Conservation (phyloP, 1,140 invertebrate genomes). For the Drosophila elegans region DNA sequence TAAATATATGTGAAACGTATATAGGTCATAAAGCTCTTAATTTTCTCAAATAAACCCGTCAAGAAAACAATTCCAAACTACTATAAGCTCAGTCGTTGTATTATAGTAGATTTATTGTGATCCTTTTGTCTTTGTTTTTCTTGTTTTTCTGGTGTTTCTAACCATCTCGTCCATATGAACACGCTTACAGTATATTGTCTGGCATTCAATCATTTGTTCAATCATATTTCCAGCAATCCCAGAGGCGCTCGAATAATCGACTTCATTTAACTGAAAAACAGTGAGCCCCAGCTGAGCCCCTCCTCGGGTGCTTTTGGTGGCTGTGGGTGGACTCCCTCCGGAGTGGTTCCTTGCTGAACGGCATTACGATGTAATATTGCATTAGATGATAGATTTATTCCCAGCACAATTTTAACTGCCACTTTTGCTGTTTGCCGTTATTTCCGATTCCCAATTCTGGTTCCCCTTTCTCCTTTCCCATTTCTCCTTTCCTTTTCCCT, state of each 20-base stretch:
- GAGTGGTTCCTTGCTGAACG: slow-evolving; percentile 26
- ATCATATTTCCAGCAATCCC: slow-evolving; percentile 68
- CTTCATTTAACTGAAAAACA: slow-evolving; percentile 77
- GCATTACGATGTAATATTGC: slow-evolving; percentile 78
- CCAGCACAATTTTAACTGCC: slow-evolving; percentile 79
- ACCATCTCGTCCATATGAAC: slow-evolving; percentile 13
- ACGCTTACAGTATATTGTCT: slow-evolving; percentile 8
- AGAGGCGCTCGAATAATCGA: slow-evolving; percentile 69
- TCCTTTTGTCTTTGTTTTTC: background rate
- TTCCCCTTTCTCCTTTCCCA: background rate
- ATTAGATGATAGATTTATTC: slow-evolving; percentile 83
- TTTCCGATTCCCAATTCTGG: slow-evolving; percentile 46
- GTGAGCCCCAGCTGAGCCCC: slow-evolving; percentile 37
- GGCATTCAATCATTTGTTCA: slow-evolving; percentile 51
- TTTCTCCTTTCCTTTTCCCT: background rate
- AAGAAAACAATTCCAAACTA: too few species aligned
- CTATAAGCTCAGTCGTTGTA: too few species aligned
- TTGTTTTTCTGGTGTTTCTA: background rate
- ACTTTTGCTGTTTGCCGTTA: slow-evolving; percentile 60
- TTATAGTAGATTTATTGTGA: background rate
- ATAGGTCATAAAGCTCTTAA: too few species aligned
- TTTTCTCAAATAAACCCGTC: too few species aligned
- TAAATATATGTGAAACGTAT: too few species aligned
- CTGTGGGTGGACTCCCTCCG: background rate
- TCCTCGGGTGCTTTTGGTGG: slow-evolving; percentile 1